Base-by-base conservation (phyloP, 2,797 vertebrate genomes). In the Tokudaia tokunoshimensis region DNA sequence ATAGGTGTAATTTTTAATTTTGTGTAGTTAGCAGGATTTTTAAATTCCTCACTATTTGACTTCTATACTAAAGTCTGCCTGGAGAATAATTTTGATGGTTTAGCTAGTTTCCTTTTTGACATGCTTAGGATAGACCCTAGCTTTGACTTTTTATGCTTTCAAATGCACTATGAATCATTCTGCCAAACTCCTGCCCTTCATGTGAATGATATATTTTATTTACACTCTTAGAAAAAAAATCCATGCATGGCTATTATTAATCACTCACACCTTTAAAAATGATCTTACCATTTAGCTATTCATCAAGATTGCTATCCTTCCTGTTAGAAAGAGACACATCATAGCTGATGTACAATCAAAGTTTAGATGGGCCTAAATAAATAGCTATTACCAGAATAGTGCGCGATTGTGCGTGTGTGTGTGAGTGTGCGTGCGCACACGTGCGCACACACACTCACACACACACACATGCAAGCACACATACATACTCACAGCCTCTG, bases 141-240 rank as follows among this genome's bases (percentile, higher is more conserved):
- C 98, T 99, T 99, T 99, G 99, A 99, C 98, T 99, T 98, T 98
- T 98, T 96, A 98, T 98, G 98, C 98, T 99, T 99, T 99, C 98
- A 99, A 99, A 98, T 98, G 98, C 98, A 96, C 98, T 98, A 98
- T 99, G 99, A 98, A 99, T 99, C 99, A 99, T 99, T 99, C 98
- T 99, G 98, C 96, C 97, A 98, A 98, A 94, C 98, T 97, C 95
- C 98, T 97, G 98, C 85, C 98, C 97, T 99, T 99, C 99, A 99
- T 97, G 98, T 98, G 99, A 99, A 99, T 99, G 98, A 99, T 99
- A 99, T 99, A 99, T 99, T 99, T 99, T 99, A 99, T 99, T 99
- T 99, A 99, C 98, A 99, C 98, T 99, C 98, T 97, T 98, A 98
- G 99, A 99, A 98, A 99, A 99, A 99, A 99, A 97, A 92, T 97